A percentile compares a stretch with the other conserved stretches of the same genome.
Evolutionary conservation across 2,797 vertebrate species (phyloP).

Genomic region (Balearica regulorum): DNA sequence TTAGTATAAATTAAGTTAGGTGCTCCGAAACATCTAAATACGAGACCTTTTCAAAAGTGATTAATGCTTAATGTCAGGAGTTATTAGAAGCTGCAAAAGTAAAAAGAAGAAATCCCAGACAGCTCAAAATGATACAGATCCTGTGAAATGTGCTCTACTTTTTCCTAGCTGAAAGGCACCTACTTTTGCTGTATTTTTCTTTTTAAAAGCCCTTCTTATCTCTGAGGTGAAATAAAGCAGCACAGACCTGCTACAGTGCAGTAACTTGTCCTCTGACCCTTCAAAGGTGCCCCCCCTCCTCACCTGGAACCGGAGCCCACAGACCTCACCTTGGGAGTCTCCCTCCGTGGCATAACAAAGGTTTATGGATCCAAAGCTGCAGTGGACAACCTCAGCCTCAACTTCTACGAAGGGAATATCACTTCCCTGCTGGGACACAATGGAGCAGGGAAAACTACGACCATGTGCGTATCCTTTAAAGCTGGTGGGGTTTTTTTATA

Average conservation of each 20-base stretch:
- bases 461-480: slow-evolving; percentile 82
- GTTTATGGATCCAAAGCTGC: slow-evolving; percentile 83
- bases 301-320: slow-evolving; percentile 80
- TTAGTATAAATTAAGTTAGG: neutral
- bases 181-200: neutral
- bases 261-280: neutral
- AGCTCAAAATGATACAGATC: neutral
- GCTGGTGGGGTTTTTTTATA: neutral
- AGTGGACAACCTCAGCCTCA: slow-evolving; percentile 88
- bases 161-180: neutral
- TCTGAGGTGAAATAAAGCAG: neutral
- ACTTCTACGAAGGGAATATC: slow-evolving; percentile 93
- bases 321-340: slow-evolving; percentile 85
- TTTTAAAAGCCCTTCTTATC: neutral
- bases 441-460: slow-evolving; percentile 97
- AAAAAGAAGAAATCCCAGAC: neutral
- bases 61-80: neutral
- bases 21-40: neutral
- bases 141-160: neutral
- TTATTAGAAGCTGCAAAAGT: neutral
- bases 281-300: slow-evolving; percentile 66
- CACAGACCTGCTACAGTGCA: neutral
- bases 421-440: slow-evolving; percentile 96
- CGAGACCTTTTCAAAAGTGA: slow-evolving; percentile 7
- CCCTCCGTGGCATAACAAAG: slow-evolving; percentile 87